A percentile compares a stretch with the other conserved stretches of the same genome.
Evolutionary conservation across 2,797 vertebrate genomes (phyloP).

Genomic region (Zalophus californianus): DNA sequence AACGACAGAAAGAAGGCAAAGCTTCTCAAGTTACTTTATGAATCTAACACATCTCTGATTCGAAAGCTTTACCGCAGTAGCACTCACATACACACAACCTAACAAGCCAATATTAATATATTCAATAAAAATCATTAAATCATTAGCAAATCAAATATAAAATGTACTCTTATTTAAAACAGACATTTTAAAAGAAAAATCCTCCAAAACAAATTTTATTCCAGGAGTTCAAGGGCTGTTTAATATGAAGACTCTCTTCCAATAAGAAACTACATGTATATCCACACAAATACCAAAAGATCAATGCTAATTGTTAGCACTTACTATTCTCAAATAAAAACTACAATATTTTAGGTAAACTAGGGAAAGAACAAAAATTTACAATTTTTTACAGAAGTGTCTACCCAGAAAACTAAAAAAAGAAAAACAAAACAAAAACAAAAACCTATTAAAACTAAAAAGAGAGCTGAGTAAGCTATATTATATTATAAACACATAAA

Average conservation of each 20-base stretch:
- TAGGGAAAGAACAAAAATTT: neutral
- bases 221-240: neutral
- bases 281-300: neutral
- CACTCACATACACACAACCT: neutral
- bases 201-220: neutral
- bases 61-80: neutral
- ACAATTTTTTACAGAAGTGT: conserved; percentile 17
- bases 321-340: conserved; percentile 24
- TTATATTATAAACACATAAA: neutral
- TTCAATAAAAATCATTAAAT: neutral
- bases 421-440: neutral
- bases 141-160: conserved; percentile 22
- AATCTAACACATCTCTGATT: neutral
- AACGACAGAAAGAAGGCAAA: neutral
- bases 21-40: neutral
- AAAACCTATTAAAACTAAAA: neutral
- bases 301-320: neutral
- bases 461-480: neutral
- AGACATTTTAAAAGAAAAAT: neutral
- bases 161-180: neutral
- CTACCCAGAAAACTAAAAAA: neutral
- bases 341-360: neutral
- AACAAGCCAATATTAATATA: neutral
- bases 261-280: neutral
- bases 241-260: neutral